These are phyloP conservation scores for Parnassius orleans DNA, from an alignment of 2,888 invertebrate species.

Conservation along the genomic window DNA sequence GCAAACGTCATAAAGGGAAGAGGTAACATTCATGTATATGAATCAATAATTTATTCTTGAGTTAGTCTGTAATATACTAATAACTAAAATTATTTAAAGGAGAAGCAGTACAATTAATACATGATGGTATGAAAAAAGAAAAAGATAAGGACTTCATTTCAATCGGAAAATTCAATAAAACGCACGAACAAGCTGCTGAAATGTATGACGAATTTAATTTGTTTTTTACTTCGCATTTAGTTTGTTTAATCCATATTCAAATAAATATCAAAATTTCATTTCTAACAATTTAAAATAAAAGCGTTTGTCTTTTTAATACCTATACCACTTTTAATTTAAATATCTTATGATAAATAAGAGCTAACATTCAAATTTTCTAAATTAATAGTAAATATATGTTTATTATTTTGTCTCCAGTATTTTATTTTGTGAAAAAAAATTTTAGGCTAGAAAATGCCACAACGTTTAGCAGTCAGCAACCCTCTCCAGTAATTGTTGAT, in stretches of 20 bases:
- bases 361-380: too few relatives aligned
- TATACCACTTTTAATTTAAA: too few relatives aligned
- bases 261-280: too few relatives aligned
- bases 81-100: constrained; percentile 35
- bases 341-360: too few relatives aligned
- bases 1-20: constrained; percentile 50
- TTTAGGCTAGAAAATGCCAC: constrained; percentile 44
- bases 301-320: too few relatives aligned
- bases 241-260: too few relatives aligned
- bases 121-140: constrained; percentile 44
- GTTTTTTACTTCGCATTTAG: too few relatives aligned
- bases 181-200: constrained; percentile 41
- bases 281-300: too few relatives aligned
- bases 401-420: too few relatives aligned
- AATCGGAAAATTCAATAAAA: constrained; percentile 48
- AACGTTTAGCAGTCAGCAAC: constrained; percentile 42
- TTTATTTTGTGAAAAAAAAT: neutral
- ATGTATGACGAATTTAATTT: constrained; percentile 41
- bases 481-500: constrained; percentile 43
- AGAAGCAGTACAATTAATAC: constrained; percentile 49
- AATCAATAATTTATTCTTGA: neutral
- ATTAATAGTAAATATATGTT: too few relatives aligned
- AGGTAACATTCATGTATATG: constrained; percentile 41
- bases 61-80: neutral
- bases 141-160: constrained; percentile 46